phyloP scores from a whole-genome alignment of 2,113 vertebrate species.

The Eubucco bourcierii region DNA sequence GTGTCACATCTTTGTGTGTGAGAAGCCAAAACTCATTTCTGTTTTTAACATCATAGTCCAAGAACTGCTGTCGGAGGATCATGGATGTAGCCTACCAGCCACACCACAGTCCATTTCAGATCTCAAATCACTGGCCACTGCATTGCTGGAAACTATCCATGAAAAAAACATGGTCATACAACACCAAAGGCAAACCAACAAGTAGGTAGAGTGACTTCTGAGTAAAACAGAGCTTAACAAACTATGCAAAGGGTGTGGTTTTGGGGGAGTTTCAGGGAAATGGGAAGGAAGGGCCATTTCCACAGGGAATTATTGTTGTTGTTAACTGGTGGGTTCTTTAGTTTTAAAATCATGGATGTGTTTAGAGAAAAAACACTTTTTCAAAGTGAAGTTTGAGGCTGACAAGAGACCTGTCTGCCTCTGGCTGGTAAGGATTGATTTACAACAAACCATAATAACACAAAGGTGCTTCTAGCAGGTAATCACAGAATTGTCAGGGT shows the following conservation, averaged over 20 bases:
- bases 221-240: not conserved
- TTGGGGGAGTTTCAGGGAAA: not conserved
- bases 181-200: slow-evolving; percentile 97
- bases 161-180: slow-evolving; percentile 98
- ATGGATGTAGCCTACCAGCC: slow-evolving; percentile 91
- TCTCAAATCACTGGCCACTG: slow-evolving; percentile 95
- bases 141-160: slow-evolving; percentile 94
- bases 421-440: not conserved
- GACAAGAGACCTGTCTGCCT: not conserved
- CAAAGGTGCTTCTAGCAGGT: not conserved
- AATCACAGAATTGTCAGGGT: too few relatives aligned
- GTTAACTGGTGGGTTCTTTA: not conserved
- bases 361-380: not conserved
- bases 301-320: not conserved
- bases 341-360: not conserved
- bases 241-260: not conserved
- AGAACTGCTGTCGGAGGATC: slow-evolving; percentile 90
- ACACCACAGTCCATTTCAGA: slow-evolving; percentile 96
- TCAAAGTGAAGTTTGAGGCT: not conserved
- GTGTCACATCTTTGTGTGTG: not conserved
- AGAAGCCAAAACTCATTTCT: slow-evolving; percentile 11
- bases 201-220: slow-evolving; percentile 73
- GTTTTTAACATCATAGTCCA: slow-evolving; percentile 81
- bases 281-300: not conserved
- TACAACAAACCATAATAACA: not conserved